Conservation (phyloP, 2,888 invertebrate genomes). For the Acronicta psi region DNA sequence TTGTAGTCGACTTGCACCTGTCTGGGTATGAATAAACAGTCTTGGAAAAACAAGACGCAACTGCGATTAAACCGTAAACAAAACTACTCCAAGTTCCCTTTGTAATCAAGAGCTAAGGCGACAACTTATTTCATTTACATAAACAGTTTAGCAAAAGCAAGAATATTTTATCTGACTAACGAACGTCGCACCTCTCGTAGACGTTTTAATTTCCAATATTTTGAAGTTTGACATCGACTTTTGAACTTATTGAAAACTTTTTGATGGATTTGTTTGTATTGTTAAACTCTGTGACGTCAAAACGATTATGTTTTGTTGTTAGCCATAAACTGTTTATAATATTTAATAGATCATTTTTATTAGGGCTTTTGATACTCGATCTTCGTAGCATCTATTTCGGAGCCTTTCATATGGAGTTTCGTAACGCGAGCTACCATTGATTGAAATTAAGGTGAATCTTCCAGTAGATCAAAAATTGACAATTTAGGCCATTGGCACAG, state of each 20-base stretch:
- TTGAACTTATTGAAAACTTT: slow-evolving; percentile 45
- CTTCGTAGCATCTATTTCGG: no score
- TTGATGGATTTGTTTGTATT: slow-evolving; percentile 42
- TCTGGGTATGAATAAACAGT: slow-evolving; percentile 65
- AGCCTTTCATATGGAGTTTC: no score
- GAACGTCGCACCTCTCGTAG: slow-evolving; percentile 64
- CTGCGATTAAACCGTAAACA: slow-evolving; percentile 79
- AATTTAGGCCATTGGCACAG: no score
- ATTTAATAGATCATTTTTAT: background rate
- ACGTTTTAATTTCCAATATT: slow-evolving; percentile 60
- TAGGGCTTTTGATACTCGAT: no score
- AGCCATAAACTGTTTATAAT: slow-evolving; percentile 1
- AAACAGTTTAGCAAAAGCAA: slow-evolving; percentile 79
- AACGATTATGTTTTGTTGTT: slow-evolving; percentile 10
- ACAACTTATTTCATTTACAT: slow-evolving; percentile 84
- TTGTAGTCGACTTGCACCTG: slow-evolving; percentile 65
- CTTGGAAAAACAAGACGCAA: slow-evolving; percentile 68
- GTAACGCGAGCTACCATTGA: no score
- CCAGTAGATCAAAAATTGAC: no score
- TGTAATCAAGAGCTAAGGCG: slow-evolving; percentile 82
- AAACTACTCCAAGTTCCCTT: slow-evolving; percentile 79
- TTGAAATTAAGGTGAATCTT: no score
- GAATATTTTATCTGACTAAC: slow-evolving; percentile 70
- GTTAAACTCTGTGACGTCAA: slow-evolving; percentile 25
- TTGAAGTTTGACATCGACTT: slow-evolving; percentile 41